Evolutionary conservation across 2,888 invertebrate species (phyloP), one percentile per base, ranked within the genome.

Genomic region (Cremastobaeus sp.): DNA sequence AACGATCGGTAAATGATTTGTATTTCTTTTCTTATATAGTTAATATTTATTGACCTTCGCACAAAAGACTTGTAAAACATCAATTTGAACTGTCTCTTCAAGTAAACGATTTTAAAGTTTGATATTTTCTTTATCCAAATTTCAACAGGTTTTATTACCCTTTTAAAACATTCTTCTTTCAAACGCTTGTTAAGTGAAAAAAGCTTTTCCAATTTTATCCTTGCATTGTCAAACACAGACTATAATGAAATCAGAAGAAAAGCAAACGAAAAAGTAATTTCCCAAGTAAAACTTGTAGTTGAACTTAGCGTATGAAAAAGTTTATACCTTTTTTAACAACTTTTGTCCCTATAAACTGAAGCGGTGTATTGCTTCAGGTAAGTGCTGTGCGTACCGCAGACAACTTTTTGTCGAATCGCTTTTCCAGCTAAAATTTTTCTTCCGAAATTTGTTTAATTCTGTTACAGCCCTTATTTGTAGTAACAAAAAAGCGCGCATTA

Each of bases 281-380:
- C 12, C 43, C 20, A 48, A 65, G 64, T 65, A 21, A 60, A 72
- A 72, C 55, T 65, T 41, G 12, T 15, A 50, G 37, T 65, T 54
- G 59, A 72, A 72, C 52, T 65, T 18, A 9, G 52, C 32, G 59
- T 65, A 65, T 59, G 47, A 59, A 65, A 72, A 72, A 72, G 72
- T 72, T 72, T 60, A 66, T 48, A 62, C 64, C 57, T 71, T 74
- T 77, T 65, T 76, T 72, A 60, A 62, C 72, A 68, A 77, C 71
- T 77, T 76, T 72, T 55, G 34, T 34, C 35, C 21, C 69, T 43
- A 69, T 69, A 68, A 68, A 68, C 68, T 65, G 41, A 39, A 59
- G 47, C 59, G 45, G 43, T 35, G 30, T 43, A 43, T 62, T 52
- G 45, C 62, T 48, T 55, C 14, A 45, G 37, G 37, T 57, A 52